These are phyloP conservation scores for Chionodraco myersi DNA, from an alignment of 2,113 vertebrate species.

Conservation along the genomic window DNA sequence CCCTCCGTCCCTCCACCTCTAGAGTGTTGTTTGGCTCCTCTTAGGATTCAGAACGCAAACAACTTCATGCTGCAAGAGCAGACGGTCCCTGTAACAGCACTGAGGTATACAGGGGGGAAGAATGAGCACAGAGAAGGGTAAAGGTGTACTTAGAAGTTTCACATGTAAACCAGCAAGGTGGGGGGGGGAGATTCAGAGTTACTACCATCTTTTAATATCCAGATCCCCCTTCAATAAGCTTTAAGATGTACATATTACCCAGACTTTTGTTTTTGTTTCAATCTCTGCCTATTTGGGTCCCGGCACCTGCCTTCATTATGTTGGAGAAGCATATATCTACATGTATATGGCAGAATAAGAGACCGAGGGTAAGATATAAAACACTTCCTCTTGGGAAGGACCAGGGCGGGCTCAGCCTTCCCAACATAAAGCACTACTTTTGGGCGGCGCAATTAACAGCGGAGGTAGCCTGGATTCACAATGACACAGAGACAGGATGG, in stretches of 20 bases:
- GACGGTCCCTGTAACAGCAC: slow-evolving; percentile 7
- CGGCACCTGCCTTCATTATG: too few species aligned
- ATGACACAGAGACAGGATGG: too few species aligned
- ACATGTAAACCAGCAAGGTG: neutral
- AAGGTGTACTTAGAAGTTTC: neutral
- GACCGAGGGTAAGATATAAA: too few species aligned
- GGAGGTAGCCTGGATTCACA: too few species aligned
- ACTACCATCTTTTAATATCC: neutral
- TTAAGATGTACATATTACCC: neutral
- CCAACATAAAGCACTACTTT: too few species aligned
- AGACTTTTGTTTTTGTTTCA: too few species aligned
- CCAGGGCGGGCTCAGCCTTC: too few species aligned
- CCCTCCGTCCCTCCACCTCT: slow-evolving; percentile 64
- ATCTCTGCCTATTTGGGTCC: too few species aligned
- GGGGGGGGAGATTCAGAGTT: neutral
- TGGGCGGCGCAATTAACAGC: too few species aligned
- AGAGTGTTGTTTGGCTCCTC: slow-evolving; percentile 65
- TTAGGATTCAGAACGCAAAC: slow-evolving; percentile 71
- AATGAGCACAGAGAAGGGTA: neutral
- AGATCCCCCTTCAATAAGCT: neutral
- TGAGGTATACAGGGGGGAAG: neutral
- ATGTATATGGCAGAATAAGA: too few species aligned
- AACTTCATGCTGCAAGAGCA: slow-evolving; percentile 34
- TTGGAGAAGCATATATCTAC: too few species aligned
- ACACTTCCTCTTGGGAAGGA: too few species aligned